Conservation (phyloP, 1,140 invertebrate genomes). For the Capitella teleta region DNA sequence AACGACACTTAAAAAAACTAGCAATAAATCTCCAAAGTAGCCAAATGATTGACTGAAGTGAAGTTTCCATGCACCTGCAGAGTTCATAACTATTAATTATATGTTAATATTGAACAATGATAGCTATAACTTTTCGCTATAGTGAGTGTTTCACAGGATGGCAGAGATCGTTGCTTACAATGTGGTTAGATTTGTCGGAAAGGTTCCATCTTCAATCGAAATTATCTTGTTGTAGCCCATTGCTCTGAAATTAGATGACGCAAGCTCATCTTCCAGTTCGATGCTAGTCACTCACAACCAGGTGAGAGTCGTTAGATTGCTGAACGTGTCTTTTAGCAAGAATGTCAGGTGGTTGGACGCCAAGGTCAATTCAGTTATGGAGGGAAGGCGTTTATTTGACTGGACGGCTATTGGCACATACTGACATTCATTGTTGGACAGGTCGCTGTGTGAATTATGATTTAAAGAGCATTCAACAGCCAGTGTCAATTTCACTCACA, state of each 20-base stretch:
- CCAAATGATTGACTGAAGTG: not conserved
- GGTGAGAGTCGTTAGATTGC: slow-evolving; percentile 9
- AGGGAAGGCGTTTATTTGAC: slow-evolving; percentile 8
- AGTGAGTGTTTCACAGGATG: not conserved
- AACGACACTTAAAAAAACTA: not conserved
- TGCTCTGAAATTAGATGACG: not conserved
- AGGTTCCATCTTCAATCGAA: not conserved
- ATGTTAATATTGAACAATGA: not conserved
- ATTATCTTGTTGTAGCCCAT: not conserved
- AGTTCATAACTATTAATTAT: not conserved
- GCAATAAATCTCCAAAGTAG: not conserved
- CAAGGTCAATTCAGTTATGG: slow-evolving; percentile 9
- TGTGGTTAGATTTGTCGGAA: not conserved
- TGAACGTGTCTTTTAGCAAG: slow-evolving; percentile 11
- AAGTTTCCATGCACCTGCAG: not conserved
- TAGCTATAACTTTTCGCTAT: not conserved
- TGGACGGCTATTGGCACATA: slow-evolving; percentile 15
- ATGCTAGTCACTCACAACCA: not conserved
- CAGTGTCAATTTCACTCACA: slow-evolving; percentile 10
- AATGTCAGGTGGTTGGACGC: slow-evolving; percentile 14
- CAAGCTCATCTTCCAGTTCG: not conserved
- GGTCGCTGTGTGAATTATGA: slow-evolving; percentile 8
- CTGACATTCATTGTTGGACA: slow-evolving; percentile 11
- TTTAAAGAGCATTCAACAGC: not conserved
- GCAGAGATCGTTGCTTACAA: slow-evolving; percentile 10